These are phyloP conservation scores for Yponomeuta evonymella DNA, from an alignment of 2,888 invertebrate species.

Conservation along the genomic window DNA sequence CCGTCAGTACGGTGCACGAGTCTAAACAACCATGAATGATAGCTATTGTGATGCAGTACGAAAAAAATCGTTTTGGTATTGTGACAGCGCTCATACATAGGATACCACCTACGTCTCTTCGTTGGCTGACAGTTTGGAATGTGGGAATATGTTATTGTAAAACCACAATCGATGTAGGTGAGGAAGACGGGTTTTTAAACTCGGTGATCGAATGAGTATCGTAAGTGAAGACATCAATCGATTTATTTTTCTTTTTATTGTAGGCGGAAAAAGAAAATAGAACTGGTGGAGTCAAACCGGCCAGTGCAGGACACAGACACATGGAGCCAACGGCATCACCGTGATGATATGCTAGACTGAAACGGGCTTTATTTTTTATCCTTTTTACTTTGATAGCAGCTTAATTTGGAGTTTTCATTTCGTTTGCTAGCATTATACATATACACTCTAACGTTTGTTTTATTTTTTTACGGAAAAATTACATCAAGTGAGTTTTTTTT, in stretches of 20 bases:
- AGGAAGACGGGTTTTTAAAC: no score
- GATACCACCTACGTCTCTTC: no score
- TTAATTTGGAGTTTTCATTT: conserved; percentile 8
- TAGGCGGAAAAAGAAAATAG: conserved; percentile 43
- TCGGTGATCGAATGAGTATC: no score
- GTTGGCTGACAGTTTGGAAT: no score
- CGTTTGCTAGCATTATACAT: conserved; percentile 28
- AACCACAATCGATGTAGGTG: no score
- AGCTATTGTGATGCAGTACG: no score
- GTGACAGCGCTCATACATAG: no score
- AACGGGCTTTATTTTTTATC: background rate
- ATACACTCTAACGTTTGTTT: conserved; percentile 17
- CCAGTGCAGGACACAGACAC: conserved; percentile 18
- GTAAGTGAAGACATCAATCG: no score
- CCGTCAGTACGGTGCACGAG: no score
- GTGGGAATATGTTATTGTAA: no score
- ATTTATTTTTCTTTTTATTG: conserved; percentile 13
- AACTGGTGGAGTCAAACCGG: conserved; percentile 39
- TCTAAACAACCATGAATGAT: no score
- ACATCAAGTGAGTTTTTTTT: background rate
- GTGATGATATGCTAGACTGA: background rate
- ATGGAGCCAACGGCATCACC: background rate
- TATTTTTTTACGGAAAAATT: conserved; percentile 18
- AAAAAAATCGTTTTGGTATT: no score
- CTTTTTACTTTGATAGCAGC: background rate